Conservation (phyloP, 2,797 vertebrate species). For the Bucorvus abyssinicus region DNA sequence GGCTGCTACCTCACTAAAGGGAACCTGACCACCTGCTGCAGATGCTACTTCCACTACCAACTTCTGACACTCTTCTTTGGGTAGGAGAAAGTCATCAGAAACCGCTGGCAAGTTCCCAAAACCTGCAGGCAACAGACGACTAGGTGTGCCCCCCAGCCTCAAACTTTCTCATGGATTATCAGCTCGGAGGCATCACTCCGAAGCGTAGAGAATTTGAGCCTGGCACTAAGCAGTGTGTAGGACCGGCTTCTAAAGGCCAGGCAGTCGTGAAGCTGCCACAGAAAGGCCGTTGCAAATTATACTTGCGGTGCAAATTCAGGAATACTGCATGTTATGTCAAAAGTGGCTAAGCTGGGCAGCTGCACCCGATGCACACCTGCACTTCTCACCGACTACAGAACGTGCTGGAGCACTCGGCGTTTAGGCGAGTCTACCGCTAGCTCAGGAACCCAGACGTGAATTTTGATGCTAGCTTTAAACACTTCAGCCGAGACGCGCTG, state of each 20-base stretch:
- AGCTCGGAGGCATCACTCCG: neutral
- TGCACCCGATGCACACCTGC: neutral
- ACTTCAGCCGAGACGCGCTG: rapidly evolving
- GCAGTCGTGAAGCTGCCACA: neutral
- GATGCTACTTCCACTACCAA: neutral
- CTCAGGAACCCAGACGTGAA: neutral
- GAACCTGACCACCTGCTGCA: neutral
- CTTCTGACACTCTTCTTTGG: rapidly evolving
- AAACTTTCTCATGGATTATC: neutral
- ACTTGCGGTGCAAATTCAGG: rapidly evolving
- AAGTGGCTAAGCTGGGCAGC: too few relatives aligned
- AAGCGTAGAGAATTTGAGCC: neutral
- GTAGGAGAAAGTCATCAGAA: neutral
- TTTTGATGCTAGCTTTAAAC: neutral
- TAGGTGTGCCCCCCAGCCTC: neutral
- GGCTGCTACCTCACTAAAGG: neutral
- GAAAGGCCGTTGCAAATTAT: neutral
- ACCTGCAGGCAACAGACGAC: neutral
- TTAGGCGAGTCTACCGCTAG: neutral
- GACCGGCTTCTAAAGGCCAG: neutral
- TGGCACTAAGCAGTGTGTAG: neutral
- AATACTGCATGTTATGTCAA: neutral
- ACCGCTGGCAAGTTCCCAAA: neutral
- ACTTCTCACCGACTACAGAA: neutral
- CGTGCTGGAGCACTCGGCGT: rapidly evolving